These are phyloP conservation scores for Megaceryle maxima DNA, from an alignment of 2,113 vertebrate genomes.

Conservation along the genomic window DNA sequence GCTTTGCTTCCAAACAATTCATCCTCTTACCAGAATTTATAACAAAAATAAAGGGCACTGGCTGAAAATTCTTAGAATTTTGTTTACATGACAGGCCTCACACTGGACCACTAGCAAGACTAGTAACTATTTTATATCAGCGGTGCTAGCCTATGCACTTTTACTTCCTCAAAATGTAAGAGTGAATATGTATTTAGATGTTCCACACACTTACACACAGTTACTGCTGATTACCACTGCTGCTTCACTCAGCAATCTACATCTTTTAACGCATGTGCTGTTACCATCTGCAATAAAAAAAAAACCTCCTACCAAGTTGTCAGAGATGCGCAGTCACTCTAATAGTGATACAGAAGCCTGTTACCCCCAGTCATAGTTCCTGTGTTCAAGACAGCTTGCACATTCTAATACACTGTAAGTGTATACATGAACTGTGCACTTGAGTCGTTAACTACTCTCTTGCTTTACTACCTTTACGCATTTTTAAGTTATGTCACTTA, in stretches of 20 bases:
- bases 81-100: background rate
- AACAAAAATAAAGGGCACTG: background rate
- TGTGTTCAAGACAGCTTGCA: background rate
- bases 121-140: background rate
- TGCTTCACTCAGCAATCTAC: background rate
- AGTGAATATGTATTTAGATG: background rate
- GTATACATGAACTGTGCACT: background rate
- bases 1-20: background rate
- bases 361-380: background rate
- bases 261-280: background rate
- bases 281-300: background rate
- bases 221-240: background rate
- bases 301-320: background rate
- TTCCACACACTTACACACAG: background rate
- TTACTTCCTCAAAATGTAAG: background rate
- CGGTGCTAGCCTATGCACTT: background rate
- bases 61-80: background rate
- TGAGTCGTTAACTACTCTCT: background rate
- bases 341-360: background rate
- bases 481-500: background rate
- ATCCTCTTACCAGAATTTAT: background rate
- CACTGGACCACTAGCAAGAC: background rate
- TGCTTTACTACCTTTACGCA: background rate
- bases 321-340: rapidly evolving
- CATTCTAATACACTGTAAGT: background rate